These are phyloP conservation scores for Anguilla anguilla DNA, from an alignment of 2,797 vertebrate genomes.

Conservation along the genomic window DNA sequence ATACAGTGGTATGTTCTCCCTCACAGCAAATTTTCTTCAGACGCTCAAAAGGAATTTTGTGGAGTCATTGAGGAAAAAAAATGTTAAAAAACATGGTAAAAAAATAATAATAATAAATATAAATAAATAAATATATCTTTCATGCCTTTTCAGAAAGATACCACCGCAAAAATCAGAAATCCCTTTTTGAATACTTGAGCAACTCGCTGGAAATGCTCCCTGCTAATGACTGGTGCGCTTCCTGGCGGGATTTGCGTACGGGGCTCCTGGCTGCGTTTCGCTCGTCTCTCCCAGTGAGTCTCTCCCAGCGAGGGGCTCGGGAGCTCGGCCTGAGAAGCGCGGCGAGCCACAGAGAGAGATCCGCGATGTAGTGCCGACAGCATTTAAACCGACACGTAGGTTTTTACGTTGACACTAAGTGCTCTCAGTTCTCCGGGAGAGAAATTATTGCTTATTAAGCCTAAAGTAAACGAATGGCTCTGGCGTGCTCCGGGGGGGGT, in stretches of 20 bases:
- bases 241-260: conserved; percentile 1
- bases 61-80: conserved; percentile 1
- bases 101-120: not conserved
- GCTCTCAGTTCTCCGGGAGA: conserved; percentile 52
- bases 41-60: not conserved
- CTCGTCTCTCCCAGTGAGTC: not conserved
- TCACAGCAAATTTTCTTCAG: not conserved
- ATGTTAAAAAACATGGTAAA: not conserved
- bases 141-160: not conserved
- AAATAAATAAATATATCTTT: too few relatives aligned
- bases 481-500: conserved; percentile 31
- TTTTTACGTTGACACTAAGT: conserved; percentile 55
- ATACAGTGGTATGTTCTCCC: conserved; percentile 11
- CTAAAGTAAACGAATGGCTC: conserved; percentile 44
- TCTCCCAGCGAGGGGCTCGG: too few relatives aligned
- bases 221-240: not conserved
- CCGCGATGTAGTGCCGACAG: conserved; percentile 34
- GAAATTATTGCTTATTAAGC: conserved; percentile 51
- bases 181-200: not conserved
- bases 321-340: not conserved
- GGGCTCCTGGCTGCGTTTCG: not conserved
- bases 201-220: not conserved
- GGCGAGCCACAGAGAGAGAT: conserved; percentile 20
- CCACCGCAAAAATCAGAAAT: not conserved
- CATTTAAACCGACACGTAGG: conserved; percentile 41